Base-by-base conservation (phyloP, 2,888 invertebrate genomes). In the Brenthis daphne region DNA sequence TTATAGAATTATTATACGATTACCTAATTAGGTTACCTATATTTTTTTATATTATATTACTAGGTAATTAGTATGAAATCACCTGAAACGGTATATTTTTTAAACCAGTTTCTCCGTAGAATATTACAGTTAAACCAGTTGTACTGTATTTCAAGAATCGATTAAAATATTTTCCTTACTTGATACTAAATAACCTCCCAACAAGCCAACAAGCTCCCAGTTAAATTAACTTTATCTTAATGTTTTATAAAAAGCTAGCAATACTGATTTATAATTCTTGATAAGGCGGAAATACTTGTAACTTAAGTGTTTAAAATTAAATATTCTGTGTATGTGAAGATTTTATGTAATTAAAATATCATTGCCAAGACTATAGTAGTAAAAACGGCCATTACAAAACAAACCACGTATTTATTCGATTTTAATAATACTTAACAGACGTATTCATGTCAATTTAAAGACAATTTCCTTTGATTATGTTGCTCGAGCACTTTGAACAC, bases 81-180 rank as follows among this genome's bases (percentile, higher is more conserved):
- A 60, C 29, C 50, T 16, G 12, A 50, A 48, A 60, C 60, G 50
- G 60, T 60, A 60, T n/a, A 60, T 50, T 60, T 60, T 50, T 60
- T 33, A 60, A 50, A 50, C 60, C 60, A 60, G 60, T 48, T 50
- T 29, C 48, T 60, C 29, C 48, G 48, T 60, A 50, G 29, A 50
- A 50, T 16, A 50, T 50, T 60, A 29, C 50, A 50, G 16, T 50
- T 60, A 60, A 48, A 60, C 60, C 48, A 33, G 60, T 60, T 60
- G 12, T 60, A 60, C 50, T 60, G 50, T 50, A 33, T 60, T 60
- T 60, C 48, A n/a, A 60, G 50, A 60, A 50, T 37, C 37, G 37
- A 37, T 4, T 29, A 48, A 47, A 50, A 50, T 60, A n/a, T 60
- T 60, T 60, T 60, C 60, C 12, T 50, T 60, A 16, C 29, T 8